Evolutionary conservation across 2,797 vertebrate genomes (phyloP).

Genomic region (Artibeus lituratus): DNA sequence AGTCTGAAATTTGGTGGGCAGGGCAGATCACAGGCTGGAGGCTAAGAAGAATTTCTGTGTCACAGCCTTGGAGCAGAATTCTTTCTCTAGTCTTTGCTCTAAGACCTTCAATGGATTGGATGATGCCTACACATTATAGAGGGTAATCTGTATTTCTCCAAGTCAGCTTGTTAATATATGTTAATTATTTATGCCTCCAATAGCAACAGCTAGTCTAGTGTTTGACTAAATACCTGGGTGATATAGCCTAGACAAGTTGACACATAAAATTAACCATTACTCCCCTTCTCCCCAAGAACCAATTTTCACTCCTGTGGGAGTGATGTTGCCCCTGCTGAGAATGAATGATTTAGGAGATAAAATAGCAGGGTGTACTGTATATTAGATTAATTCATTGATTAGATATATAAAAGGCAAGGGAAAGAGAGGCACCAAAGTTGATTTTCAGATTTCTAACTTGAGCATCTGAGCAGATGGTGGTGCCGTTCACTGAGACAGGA

Average conservation of each 20-base stretch:
- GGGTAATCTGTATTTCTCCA: background rate
- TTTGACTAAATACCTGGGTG: background rate
- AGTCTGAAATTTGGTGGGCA: background rate
- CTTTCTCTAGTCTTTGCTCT: background rate
- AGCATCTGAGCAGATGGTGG: background rate
- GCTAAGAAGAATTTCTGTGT: background rate
- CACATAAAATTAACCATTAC: background rate
- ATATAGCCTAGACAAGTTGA: background rate
- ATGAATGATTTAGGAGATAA: background rate
- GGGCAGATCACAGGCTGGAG: background rate
- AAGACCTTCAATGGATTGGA: background rate
- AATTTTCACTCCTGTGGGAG: background rate
- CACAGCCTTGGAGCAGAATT: background rate
- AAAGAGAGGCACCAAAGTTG: background rate
- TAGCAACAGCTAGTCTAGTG: background rate
- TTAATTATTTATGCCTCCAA: background rate
- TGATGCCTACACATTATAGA: background rate
- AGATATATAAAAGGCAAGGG: background rate
- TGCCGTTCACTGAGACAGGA: background rate
- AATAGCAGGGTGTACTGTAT: background rate
- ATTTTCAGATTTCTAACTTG: slow-evolving; percentile 38
- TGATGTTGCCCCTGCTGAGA: background rate
- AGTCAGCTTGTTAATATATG: background rate
- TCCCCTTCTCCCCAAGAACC: background rate
- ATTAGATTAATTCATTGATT: background rate